Evolutionary conservation across 2,888 invertebrate genomes (phyloP).

Genomic region (Microlaimidae sp.): DNA sequence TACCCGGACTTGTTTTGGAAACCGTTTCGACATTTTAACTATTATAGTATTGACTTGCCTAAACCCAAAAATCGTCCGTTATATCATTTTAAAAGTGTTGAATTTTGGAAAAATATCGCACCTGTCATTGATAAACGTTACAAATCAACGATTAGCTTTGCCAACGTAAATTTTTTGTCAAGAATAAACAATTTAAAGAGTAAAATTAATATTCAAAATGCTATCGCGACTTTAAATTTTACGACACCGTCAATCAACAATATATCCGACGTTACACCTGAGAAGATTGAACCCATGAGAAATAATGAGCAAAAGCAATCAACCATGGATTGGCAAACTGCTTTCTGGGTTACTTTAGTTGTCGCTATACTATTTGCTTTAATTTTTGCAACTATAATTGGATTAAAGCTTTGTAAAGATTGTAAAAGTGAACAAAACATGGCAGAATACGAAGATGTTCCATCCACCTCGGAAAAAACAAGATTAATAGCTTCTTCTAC

Average conservation of each 20-base stretch:
- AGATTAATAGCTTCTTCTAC: too few relatives aligned
- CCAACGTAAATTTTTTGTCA: background rate
- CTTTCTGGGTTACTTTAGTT: slow-evolving; percentile 4
- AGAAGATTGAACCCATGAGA: background rate
- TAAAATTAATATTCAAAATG: too few relatives aligned
- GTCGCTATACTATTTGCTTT: background rate
- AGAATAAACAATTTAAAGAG: too few relatives aligned
- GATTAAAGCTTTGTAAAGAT: too few relatives aligned
- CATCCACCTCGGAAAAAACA: too few relatives aligned
- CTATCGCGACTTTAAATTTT: too few relatives aligned
- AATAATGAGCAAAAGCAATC: background rate
- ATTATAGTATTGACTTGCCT: slow-evolving; percentile 7
- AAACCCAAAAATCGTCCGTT: background rate
- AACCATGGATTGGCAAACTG: background rate
- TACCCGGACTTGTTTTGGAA: slow-evolving; percentile 4
- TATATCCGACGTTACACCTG: background rate
- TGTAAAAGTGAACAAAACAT: too few relatives aligned
- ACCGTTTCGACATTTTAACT: slow-evolving; percentile 6
- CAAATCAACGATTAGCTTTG: background rate
- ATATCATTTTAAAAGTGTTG: slow-evolving; percentile 5
- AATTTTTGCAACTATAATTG: too few relatives aligned
- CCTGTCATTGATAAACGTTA: slow-evolving; percentile 3
- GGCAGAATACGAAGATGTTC: too few relatives aligned
- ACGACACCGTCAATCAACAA: background rate
- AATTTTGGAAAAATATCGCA: slow-evolving; percentile 6